These are phyloP conservation scores for Melanaphis sacchari DNA, from an alignment of 1,140 invertebrate genomes.

Conservation along the genomic window DNA sequence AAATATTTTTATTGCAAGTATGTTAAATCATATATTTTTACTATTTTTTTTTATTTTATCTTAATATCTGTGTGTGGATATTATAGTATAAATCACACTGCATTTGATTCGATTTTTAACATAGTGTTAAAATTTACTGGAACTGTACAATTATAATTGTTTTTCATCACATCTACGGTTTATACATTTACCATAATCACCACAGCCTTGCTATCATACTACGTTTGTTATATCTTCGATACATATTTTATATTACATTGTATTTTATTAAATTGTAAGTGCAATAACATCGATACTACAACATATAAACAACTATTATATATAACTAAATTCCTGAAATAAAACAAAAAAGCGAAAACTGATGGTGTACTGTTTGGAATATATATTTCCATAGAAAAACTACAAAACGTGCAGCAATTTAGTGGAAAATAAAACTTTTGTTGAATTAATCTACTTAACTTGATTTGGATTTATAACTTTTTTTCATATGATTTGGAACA, in stretches of 20 bases:
- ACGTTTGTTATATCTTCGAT: too few species aligned
- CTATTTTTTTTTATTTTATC: not conserved
- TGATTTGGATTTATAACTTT: not conserved
- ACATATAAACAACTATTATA: too few species aligned
- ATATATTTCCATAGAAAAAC: not conserved
- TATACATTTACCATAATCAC: too few species aligned
- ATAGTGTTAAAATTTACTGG: not conserved
- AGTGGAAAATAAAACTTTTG: not conserved
- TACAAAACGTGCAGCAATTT: not conserved
- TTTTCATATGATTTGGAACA: not conserved
- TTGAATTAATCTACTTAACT: not conserved
- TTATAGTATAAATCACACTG: not conserved
- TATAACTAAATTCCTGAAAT: too few species aligned
- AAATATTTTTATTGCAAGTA: not conserved
- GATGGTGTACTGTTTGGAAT: not conserved
- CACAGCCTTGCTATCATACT: too few species aligned
- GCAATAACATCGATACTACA: too few species aligned
- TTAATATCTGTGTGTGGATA: not conserved
- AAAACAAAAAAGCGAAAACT: not conserved
- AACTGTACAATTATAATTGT: too few species aligned
- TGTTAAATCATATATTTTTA: not conserved
- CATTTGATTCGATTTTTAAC: not conserved
- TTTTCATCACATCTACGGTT: too few species aligned
- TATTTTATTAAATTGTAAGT: too few species aligned
- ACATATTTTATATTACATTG: too few species aligned